phyloP scores from a whole-genome alignment of 2,888 invertebrate genomes.

The Polyommatus iphigenia region DNA sequence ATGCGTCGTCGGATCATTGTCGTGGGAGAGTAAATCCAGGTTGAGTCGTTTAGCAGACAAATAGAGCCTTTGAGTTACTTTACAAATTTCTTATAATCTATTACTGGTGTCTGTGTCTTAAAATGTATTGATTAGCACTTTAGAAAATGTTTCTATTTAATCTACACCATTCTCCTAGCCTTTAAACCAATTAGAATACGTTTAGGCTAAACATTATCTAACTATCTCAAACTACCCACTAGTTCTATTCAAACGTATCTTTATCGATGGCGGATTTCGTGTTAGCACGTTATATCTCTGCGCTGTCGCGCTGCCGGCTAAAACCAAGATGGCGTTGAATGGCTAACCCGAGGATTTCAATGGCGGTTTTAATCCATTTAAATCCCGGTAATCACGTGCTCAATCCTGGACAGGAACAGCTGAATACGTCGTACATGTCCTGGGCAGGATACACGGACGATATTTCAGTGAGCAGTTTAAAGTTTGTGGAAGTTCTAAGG shows the following conservation, averaged over 20 bases:
- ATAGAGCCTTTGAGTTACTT: too few species aligned
- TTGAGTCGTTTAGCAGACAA: too few species aligned
- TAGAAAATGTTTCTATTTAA: too few species aligned
- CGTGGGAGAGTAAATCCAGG: too few species aligned
- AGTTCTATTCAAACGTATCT: slow-evolving; percentile 8
- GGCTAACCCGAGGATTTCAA: slow-evolving; percentile 24
- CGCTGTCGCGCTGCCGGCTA: neutral
- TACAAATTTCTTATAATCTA: too few species aligned
- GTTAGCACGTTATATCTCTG: slow-evolving; percentile 16
- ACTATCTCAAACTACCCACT: neutral
- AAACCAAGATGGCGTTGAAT: slow-evolving; percentile 9
- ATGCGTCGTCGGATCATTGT: too few species aligned
- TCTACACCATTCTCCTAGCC: neutral
- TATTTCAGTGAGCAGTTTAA: neutral
- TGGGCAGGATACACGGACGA: neutral
- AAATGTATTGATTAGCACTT: too few species aligned
- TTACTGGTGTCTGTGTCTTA: too few species aligned
- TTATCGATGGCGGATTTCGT: slow-evolving; percentile 13
- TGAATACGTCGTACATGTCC: slow-evolving; percentile 24
- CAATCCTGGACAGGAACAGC: slow-evolving; percentile 23
- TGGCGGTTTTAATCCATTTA: slow-evolving; percentile 31
- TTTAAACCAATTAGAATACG: neutral
- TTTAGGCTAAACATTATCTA: neutral
- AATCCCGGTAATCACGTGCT: slow-evolving; percentile 26
- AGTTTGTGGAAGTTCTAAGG: neutral